Percentiles rank a stretch among this genome's conserved stretches.
Evolutionary conservation across 2,113 vertebrate species (phyloP).

Genomic region (Leptosomus discolor): DNA sequence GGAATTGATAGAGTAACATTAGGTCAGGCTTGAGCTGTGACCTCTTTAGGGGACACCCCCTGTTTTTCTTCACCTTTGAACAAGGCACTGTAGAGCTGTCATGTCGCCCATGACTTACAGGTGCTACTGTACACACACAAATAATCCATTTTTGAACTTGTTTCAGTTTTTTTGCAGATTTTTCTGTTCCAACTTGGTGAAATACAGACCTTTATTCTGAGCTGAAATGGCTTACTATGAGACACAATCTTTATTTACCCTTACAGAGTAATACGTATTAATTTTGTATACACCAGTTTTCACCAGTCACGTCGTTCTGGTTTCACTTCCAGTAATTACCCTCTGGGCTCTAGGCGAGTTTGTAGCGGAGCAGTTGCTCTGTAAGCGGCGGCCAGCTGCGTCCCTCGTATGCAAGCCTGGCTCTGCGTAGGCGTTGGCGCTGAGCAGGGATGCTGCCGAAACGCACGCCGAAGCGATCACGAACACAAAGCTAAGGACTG

Average conservation of each 20-base stretch:
- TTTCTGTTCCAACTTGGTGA: background rate
- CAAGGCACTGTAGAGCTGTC: background rate
- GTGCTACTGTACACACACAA: background rate
- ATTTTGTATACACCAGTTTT: background rate
- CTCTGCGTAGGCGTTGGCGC: background rate
- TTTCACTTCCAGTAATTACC: constrained; percentile 38
- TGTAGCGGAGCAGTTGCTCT: background rate
- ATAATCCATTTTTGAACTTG: background rate
- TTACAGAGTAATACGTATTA: background rate
- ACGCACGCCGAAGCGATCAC: background rate
- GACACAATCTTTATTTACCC: background rate
- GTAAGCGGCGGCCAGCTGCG: background rate
- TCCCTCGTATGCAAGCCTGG: background rate
- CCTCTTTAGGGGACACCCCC: background rate
- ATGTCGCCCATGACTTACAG: background rate
- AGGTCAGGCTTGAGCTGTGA: background rate
- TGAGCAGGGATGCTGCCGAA: background rate
- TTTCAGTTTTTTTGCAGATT: background rate
- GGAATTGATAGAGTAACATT: fast-evolving
- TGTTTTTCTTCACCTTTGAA: background rate
- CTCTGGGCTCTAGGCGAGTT: background rate
- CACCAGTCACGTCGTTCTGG: background rate
- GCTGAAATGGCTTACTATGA: background rate
- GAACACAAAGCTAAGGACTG: background rate
- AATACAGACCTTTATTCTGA: background rate